Percentiles rank a stretch among this genome's conserved stretches.
phyloP scores from a whole-genome alignment of 1,140 invertebrate genomes.

The Drosophila kohkoa region DNA sequence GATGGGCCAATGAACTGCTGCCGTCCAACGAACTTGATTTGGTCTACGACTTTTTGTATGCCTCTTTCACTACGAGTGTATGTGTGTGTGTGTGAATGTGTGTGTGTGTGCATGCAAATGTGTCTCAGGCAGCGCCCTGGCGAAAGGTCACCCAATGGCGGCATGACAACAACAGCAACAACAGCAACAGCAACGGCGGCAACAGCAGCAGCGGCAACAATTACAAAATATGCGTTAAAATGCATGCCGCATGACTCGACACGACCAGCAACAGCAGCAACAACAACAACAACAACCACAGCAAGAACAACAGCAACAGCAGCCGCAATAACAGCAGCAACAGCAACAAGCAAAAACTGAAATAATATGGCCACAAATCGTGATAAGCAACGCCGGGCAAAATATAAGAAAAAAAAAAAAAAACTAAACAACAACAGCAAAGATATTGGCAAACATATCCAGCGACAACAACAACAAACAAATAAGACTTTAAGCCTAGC shows the following conservation, averaged over 20 bases:
- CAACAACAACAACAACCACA: constrained; percentile 4
- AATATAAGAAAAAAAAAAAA: constrained; percentile 43
- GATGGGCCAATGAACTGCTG: constrained; percentile 71
- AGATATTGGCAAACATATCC: constrained; percentile 78
- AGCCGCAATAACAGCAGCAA: constrained; percentile 21
- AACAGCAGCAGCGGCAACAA: constrained; percentile 68
- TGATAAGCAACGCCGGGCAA: constrained; percentile 78
- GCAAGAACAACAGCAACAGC: neutral
- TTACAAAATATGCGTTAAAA: constrained; percentile 83
- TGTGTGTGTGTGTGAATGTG: constrained; percentile 17
- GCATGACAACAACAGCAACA: constrained; percentile 30
- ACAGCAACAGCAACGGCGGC: constrained; percentile 66
- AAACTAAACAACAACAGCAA: constrained; percentile 1
- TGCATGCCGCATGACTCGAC: constrained; percentile 79
- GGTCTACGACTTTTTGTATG: constrained; percentile 51
- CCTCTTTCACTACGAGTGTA: constrained; percentile 1
- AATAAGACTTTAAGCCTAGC: constrained; percentile 2
- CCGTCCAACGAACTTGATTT: constrained; percentile 79
- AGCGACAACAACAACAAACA: constrained; percentile 66
- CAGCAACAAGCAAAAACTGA: constrained; percentile 61
- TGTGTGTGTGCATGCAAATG: constrained; percentile 72
- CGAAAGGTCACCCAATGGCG: constrained; percentile 67
- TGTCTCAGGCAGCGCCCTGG: constrained; percentile 55
- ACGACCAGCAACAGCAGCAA: constrained; percentile 53
- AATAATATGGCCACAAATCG: constrained; percentile 83